phyloP scores from a whole-genome alignment of 2,888 invertebrate species.

The Nomada fabriciana region DNA sequence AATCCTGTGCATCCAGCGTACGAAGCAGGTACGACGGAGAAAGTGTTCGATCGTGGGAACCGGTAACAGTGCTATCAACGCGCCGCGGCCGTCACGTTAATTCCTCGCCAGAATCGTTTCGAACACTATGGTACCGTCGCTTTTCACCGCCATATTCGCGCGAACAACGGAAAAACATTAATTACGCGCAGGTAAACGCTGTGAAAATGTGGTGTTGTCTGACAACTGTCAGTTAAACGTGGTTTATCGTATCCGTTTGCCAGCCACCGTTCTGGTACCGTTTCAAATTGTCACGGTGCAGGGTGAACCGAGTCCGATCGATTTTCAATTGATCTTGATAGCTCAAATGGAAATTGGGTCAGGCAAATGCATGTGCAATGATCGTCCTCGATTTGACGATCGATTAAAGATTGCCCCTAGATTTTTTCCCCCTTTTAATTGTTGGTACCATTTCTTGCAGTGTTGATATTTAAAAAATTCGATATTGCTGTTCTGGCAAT shows the following conservation, averaged over 20 bases:
- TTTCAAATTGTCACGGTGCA: not conserved
- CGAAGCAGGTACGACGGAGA: slow-evolving; percentile 75
- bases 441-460: no score
- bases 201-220: not conserved
- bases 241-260: not conserved
- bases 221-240: not conserved
- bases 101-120: slow-evolving; percentile 40
- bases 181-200: slow-evolving; percentile 9
- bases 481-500: no score
- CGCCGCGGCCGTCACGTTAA: slow-evolving; percentile 40
- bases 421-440: no score
- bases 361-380: no score
- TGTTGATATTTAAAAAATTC: no score
- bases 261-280: not conserved
- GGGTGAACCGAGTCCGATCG: not conserved
- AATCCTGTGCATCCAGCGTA: slow-evolving; percentile 41
- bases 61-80: slow-evolving; percentile 62
- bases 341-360: no score
- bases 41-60: slow-evolving; percentile 82
- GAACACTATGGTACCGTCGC: slow-evolving; percentile 1
- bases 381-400: no score
- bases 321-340: not conserved
- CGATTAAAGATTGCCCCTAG: no score
- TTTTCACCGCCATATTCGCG: slow-evolving; percentile 3
- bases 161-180: slow-evolving; percentile 11